phyloP scores from a whole-genome alignment of 2,797 vertebrate genomes.

The Enteromius fasciolatus region DNA sequence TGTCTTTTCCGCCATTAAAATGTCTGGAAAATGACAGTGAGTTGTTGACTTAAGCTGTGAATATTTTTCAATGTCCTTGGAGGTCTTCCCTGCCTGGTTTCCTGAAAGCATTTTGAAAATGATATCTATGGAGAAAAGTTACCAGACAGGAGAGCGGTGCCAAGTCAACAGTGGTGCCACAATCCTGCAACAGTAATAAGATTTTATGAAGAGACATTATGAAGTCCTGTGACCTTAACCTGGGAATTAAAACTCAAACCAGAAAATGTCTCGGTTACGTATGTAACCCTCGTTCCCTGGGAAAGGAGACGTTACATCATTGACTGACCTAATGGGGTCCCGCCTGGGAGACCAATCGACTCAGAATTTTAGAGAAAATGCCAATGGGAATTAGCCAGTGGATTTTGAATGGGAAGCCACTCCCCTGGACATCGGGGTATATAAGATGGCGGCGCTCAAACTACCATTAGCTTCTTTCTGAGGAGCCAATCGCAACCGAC shows the following conservation, averaged over 20 bases:
- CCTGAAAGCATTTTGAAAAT: constrained; percentile 23
- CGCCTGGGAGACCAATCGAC: no score
- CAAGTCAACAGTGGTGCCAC: constrained; percentile 11
- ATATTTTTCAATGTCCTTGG: background rate
- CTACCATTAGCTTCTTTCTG: no score
- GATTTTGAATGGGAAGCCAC: no score
- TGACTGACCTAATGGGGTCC: no score
- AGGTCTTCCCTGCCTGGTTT: constrained; percentile 22
- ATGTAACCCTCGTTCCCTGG: no score
- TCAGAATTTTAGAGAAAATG: no score
- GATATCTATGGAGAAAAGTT: constrained; percentile 25
- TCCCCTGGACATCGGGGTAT: no score
- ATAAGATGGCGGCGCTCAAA: no score
- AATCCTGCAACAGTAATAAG: background rate
- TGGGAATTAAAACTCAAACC: background rate
- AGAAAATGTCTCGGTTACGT: background rate
- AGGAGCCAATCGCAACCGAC: no score
- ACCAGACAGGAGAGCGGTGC: constrained; percentile 19
- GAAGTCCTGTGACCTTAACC: background rate
- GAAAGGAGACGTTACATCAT: no score
- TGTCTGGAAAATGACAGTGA: background rate
- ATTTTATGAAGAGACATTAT: background rate
- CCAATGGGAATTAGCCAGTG: no score
- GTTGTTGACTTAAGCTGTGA: background rate
- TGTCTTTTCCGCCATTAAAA: constrained; percentile 24